Percentiles rank a stretch among this genome's conserved stretches.
Evolutionary conservation across 2,797 vertebrate species (phyloP).

Genomic region (Sebastes vulpes): DNA sequence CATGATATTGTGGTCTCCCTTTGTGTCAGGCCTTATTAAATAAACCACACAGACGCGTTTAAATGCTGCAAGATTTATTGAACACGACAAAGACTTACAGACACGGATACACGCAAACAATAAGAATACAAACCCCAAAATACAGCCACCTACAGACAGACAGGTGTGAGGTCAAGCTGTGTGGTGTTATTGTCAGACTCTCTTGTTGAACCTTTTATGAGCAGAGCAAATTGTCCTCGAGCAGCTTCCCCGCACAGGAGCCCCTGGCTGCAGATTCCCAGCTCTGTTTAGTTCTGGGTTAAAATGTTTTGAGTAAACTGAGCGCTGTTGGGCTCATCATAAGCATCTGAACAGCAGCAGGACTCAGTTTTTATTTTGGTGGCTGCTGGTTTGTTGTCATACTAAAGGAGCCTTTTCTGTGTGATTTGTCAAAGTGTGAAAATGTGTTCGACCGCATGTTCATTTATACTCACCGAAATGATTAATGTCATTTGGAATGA

Average conservation of each 20-base stretch:
- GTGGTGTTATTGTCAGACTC: conserved; percentile 27
- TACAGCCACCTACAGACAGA: neutral
- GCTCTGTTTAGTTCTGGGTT: conserved; percentile 74
- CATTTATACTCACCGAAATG: neutral
- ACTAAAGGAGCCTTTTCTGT: neutral
- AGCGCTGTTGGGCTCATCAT: conserved; percentile 21
- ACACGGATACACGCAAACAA: neutral
- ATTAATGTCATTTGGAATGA: neutral
- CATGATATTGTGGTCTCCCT: conserved; percentile 16
- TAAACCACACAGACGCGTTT: conserved; percentile 25
- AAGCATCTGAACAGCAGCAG: conserved; percentile 21
- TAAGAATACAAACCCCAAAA: neutral
- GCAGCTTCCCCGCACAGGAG: conserved; percentile 28
- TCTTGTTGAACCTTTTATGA: conserved; percentile 57
- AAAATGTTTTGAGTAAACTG: conserved; percentile 79
- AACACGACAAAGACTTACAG: neutral
- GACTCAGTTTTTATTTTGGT: conserved; percentile 10
- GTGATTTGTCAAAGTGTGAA: neutral
- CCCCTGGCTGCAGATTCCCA: conserved; percentile 37
- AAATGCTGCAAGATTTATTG: conserved; percentile 7
- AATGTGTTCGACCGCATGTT: neutral
- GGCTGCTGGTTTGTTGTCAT: conserved; percentile 15
- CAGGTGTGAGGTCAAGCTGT: conserved; percentile 24
- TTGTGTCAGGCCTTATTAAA: conserved; percentile 16
- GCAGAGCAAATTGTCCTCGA: conserved; percentile 19